Evolutionary conservation across 2,888 invertebrate genomes (phyloP), one percentile per base, ranked within the genome.

Genomic region (Panzeria rudis): DNA sequence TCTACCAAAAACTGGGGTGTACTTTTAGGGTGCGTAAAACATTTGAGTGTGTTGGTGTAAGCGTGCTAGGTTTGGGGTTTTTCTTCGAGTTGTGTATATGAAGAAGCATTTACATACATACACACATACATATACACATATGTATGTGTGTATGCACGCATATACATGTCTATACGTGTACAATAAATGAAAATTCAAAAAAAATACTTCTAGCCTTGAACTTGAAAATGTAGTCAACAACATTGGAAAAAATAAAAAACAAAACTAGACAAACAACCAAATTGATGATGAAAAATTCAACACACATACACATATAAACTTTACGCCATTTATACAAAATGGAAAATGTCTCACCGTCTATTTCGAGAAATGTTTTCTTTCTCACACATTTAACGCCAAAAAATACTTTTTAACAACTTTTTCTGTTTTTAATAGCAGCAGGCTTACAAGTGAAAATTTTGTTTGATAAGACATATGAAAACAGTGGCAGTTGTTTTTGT

Each of bases 191-290:
- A 62, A 59, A 73, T n/a, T n/a, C 9, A 17, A 47, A 80, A 80
- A 79, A 80, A 62, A 29, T 56, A 8, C 54, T 50, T 69, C 25
- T 87, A 87, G 91, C 90, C 90, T 90, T 90, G 90, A 90, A 90
- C 90, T 90, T 90, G 91, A 90, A 87, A 90, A 89, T 83, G 80
- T 87, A 89, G 89, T 88, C 87, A 88, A 87, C 87, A 87, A 88
- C 88, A 89, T 89, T 89, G 87, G 86, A 73, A 73, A 84, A 64
- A 84, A 73, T 81, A 81, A 29, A 84, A 56, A 86, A 86, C 72
- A 86, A 81, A 84, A 78, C 81, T 78, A 86, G 81, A 78, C 68
- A 77, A 81, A 78, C 47, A 77, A 75, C 62, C 64, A 59, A 72
- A 78, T 84, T 80, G 44, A 73, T 77, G 76, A 66, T 64, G 68